Base-by-base conservation (phyloP, 2,888 invertebrate species). In the Shargacucullia verbasci region DNA sequence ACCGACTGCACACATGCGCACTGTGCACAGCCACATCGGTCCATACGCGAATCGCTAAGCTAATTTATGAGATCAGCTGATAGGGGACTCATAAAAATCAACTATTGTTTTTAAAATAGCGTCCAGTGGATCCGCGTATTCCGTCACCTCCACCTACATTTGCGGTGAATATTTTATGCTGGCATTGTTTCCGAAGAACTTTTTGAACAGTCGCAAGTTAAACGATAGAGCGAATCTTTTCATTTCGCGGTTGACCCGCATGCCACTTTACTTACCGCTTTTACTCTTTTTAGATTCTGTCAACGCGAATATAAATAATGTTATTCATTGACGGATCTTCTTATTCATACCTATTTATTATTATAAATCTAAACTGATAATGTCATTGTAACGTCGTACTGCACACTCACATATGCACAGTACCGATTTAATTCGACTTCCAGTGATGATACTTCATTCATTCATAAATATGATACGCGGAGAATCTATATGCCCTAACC, bases 381-480 rank as follows among this genome's bases (percentile, higher is more conserved):
- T 79, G 73, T 79, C 79, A 76, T 80, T 82, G 80, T 84, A 81
- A 82, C 80, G 74, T 79, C 70, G 75, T 81, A 79, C 62, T 55
- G 71, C 79, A 68, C 73, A 85, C 83, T 80, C 81, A 80, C 81
- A 81, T 84, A 82, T 80, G 80, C 63, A 65, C 73, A 75, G 64
- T 66, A 64, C 63, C 65, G 65, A 74, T 80, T 83, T 81, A 87
- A 86, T 85, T 87, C 86, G 81, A 85, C 84, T 86, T 86, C 84
- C 89, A 89, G 88, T 87, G 92, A 92, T 91, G 92, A 92, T 88
- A 86, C 90, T 89, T 88, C 89, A 89, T 94, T 92, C 93, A 93
- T 92, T 92, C 93, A 93, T 91, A 91, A 92, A 85, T 82, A 80
- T 80, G 76, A 63, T 71, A 79, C 74, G 76, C 79, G 69, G 62